Percentiles rank a stretch among this genome's conserved stretches.
Evolutionary conservation across 2,797 vertebrate species (phyloP).

Genomic region (Sebastes kiyomatsui): DNA sequence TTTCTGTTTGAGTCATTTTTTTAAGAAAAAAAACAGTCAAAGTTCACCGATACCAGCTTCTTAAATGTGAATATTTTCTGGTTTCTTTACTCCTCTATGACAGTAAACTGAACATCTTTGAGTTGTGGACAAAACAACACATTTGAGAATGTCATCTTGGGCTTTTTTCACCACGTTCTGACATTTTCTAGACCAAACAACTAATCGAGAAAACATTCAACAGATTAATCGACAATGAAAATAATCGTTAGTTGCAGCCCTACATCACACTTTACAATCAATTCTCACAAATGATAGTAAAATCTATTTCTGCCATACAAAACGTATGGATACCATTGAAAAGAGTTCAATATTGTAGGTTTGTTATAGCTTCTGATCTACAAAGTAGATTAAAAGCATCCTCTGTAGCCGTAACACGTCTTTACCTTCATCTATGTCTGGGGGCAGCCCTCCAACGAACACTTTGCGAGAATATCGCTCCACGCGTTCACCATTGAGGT

Average conservation of each 20-base stretch:
- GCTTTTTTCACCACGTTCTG: too few species aligned
- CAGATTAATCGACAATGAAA: too few species aligned
- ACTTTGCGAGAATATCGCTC: conserved; percentile 98
- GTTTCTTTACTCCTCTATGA: too few species aligned
- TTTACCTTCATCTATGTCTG: conserved; percentile 98
- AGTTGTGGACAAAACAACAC: too few species aligned
- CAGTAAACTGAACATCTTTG: too few species aligned
- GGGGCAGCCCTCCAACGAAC: conserved; percentile 96
- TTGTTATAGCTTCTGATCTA: background rate
- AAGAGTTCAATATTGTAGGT: background rate
- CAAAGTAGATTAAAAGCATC: background rate
- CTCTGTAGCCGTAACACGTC: background rate
- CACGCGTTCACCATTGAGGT: conserved; percentile 96
- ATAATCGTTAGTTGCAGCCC: too few species aligned
- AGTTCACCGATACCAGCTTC: accelerated
- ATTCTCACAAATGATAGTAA: background rate
- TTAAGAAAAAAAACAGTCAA: too few species aligned
- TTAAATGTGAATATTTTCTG: too few species aligned
- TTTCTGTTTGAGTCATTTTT: too few species aligned
- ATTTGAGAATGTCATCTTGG: too few species aligned
- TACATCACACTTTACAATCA: background rate
- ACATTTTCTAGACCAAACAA: too few species aligned
- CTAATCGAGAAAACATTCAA: too few species aligned
- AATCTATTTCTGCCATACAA: background rate
- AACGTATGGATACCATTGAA: background rate